A percentile compares a stretch with the other conserved stretches of the same genome.
phyloP scores from a whole-genome alignment of 2,888 invertebrate species.

The Patella caerulea region DNA sequence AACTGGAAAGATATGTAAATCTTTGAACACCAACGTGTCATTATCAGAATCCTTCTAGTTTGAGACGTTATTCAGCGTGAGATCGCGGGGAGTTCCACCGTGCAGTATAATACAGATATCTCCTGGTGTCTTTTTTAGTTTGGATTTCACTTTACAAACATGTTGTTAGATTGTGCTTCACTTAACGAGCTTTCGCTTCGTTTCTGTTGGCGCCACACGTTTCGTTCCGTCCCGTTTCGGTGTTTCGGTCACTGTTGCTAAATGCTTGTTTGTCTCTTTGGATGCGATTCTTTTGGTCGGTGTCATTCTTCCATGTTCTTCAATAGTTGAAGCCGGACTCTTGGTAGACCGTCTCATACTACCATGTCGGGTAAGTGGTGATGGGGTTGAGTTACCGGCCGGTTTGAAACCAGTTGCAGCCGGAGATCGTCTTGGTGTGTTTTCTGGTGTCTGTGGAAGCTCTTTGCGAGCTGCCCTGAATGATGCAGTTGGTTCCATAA shows the following conservation, averaged over 20 bases:
- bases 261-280: background rate
- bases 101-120: too few relatives aligned
- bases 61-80: too few relatives aligned
- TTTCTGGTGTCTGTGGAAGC: conserved; percentile 32
- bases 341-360: conserved; percentile 47
- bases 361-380: conserved; percentile 49
- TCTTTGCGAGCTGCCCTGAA: conserved; percentile 45
- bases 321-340: conserved; percentile 26
- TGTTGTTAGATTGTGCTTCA: too few relatives aligned
- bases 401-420: conserved; percentile 24
- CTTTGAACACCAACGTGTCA: too few relatives aligned
- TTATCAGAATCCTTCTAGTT: too few relatives aligned
- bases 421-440: conserved; percentile 37
- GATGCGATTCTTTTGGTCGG: background rate
- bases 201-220: too few relatives aligned
- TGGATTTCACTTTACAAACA: too few relatives aligned
- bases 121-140: too few relatives aligned
- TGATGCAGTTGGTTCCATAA: conserved; percentile 58
- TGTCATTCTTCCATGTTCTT: conserved; percentile 33
- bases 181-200: too few relatives aligned
- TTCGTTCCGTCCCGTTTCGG: too few relatives aligned
- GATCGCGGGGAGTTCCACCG: too few relatives aligned
- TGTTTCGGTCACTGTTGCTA: background rate
- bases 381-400: conserved; percentile 30
- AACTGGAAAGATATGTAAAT: too few relatives aligned